Percentiles rank a stretch among this genome's conserved stretches.
Evolutionary conservation across 64 coral and sea anemone species (phyloP).

Genomic region (Exaiptasia diaphana): DNA sequence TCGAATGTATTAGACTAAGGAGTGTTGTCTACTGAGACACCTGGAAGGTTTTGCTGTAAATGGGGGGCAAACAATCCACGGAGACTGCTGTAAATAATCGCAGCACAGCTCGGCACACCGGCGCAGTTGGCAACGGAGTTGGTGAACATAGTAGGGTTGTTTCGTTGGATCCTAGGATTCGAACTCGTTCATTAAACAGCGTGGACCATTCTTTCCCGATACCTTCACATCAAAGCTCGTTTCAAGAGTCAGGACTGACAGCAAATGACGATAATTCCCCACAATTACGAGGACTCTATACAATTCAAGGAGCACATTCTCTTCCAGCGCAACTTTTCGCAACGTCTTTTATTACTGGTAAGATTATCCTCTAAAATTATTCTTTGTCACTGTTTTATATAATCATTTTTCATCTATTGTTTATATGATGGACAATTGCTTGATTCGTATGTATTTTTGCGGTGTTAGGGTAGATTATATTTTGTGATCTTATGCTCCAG

Average conservation of each 20-base stretch:
- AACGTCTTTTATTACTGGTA: constrained; percentile 81
- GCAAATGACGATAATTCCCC: constrained; percentile 74
- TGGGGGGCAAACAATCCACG: constrained; percentile 85
- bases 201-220: constrained; percentile 77
- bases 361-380: constrained; percentile 3
- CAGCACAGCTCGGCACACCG: constrained; percentile 43
- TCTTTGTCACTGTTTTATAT: not conserved
- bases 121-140: constrained; percentile 47
- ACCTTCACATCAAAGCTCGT: constrained; percentile 66
- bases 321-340: constrained; percentile 80
- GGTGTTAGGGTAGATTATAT: not conserved
- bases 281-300: constrained; percentile 37
- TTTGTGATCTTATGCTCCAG: constrained; percentile 48
- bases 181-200: constrained; percentile 83
- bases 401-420: constrained; percentile 7
- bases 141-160: constrained; percentile 73
- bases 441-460: not conserved
- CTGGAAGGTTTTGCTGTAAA: not conserved
- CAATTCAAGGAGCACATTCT: constrained; percentile 75
- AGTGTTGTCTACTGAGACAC: not conserved
- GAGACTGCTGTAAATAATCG: constrained; percentile 63
- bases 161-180: constrained; percentile 73
- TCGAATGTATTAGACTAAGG: not conserved
- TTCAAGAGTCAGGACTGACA: constrained; percentile 88
- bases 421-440: not conserved